phyloP scores from a whole-genome alignment of 2,888 invertebrate genomes.

The Gerris lacustris region DNA sequence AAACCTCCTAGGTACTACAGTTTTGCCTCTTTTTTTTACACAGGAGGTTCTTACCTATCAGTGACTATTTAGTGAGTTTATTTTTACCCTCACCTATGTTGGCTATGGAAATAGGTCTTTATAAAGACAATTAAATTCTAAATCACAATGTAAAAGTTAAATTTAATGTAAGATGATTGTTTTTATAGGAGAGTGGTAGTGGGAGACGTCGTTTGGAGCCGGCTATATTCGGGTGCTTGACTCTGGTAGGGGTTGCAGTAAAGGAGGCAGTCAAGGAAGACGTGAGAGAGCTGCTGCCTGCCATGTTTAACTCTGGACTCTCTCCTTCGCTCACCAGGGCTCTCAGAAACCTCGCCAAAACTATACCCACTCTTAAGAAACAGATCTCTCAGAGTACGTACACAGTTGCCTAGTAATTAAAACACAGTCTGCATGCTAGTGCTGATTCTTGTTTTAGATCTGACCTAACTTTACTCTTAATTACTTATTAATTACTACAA shows the following conservation, averaged over 20 bases:
- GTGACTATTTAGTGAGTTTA: too few relatives aligned
- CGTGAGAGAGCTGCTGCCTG: conserved; percentile 71
- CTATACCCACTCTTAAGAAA: conserved; percentile 72
- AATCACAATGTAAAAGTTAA: too few relatives aligned
- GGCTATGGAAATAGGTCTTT: too few relatives aligned
- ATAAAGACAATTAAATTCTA: too few relatives aligned
- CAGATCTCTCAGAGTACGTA: conserved; percentile 69
- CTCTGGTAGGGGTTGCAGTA: conserved; percentile 77
- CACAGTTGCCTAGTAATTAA: not conserved
- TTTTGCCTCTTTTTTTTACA: too few relatives aligned
- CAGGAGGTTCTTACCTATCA: too few relatives aligned
- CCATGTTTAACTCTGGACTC: conserved; percentile 84
- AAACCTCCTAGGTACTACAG: too few relatives aligned
- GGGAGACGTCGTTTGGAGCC: conserved; percentile 70
- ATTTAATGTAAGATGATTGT: not conserved
- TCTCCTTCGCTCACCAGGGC: conserved; percentile 84
- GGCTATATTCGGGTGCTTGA: conserved; percentile 78
- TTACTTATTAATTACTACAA: not conserved
- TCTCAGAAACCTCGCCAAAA: conserved; percentile 74
- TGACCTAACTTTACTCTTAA: not conserved
- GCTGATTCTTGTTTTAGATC: not conserved
- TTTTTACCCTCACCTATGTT: too few relatives aligned
- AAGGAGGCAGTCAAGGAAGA: conserved; percentile 63
- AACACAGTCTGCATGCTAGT: not conserved
- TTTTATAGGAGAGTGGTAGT: conserved; percentile 50